Base-by-base conservation (phyloP, 1,140 invertebrate genomes). In the Tachypleus tridentatus region DNA sequence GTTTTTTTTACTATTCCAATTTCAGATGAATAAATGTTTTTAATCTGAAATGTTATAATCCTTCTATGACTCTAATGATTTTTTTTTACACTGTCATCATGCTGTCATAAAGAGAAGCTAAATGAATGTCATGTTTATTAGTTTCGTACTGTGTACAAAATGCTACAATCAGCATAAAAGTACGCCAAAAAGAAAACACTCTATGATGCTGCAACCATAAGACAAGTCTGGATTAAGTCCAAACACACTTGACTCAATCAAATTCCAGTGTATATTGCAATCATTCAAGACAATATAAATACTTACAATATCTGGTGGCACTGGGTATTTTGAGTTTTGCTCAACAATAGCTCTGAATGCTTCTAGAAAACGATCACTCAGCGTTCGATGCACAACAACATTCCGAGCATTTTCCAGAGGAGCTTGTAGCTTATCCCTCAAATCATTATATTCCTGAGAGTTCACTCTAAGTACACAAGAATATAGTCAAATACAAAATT, bases 331-430 rank as follows among this genome's bases (percentile, higher is more conserved):
- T n/a, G 84, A 82, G 81, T 94, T 94, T 69, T 82, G 74, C 4
- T 80, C 74, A 47, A 93, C 84, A 72, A 87, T 82, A 53, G 88
- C 81, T 72, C 84, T 86, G 73, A 95, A 94, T 3, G 86, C 87
- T 66, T 85, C 86, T 10, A 93, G 80, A 76, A 93, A 94, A 71
- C 86, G 82, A 70, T 94, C 92, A 57, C 88, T 82, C 0, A 92
- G 77, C 5, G 85, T 86, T 68, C 86, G 87, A 72, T 89, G 83
- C 67, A 94, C 86, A 11, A 84, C 84, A 60, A 93, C 85, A 74
- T 89, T 84, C 29, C 87, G 82, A 5, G 87, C 81, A 73, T 93
- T 85, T 5, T 81, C 76, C 54, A 94, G 87, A 0, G 85, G 85
- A 4, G 84, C 77, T n/a, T 80, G 79, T 3, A 93, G 76, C 73